These are phyloP conservation scores for Amphilophus citrinellus DNA, from an alignment of 2,113 vertebrate species.

Conservation along the genomic window DNA sequence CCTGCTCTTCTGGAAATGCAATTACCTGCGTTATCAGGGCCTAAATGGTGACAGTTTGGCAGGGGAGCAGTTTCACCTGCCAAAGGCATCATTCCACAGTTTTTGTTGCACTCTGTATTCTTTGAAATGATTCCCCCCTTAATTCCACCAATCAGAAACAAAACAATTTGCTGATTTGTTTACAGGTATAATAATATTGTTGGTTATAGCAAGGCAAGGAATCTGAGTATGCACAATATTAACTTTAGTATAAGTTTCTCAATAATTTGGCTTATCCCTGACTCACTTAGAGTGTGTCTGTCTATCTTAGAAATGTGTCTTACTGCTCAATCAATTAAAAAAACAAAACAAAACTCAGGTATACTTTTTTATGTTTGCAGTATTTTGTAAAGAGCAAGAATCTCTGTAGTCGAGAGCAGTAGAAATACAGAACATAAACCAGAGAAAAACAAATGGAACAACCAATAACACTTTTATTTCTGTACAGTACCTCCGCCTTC, in stretches of 20 bases:
- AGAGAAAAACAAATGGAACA: constrained; percentile 15
- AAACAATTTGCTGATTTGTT: constrained; percentile 55
- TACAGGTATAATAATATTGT: constrained; percentile 27
- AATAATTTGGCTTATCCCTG: not conserved
- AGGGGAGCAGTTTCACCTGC: constrained; percentile 77
- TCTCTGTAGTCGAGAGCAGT: not conserved
- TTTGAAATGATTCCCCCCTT: constrained; percentile 48
- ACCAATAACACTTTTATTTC: constrained; percentile 36
- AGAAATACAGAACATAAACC: constrained; percentile 8
- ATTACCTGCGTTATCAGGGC: constrained; percentile 90
- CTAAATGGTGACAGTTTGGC: constrained; percentile 84
- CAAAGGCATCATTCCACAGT: constrained; percentile 71
- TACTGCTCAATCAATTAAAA: not conserved
- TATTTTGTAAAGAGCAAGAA: not conserved
- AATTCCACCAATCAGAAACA: constrained; percentile 54
- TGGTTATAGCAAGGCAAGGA: not conserved
- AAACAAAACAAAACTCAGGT: too few species aligned
- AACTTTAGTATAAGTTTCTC: not conserved
- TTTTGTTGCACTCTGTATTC: constrained; percentile 64
- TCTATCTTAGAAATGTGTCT: not conserved
- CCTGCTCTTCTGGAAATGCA: constrained; percentile 90
- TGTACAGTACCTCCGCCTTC: constrained; percentile 34
- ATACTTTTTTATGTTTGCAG: not conserved
- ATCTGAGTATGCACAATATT: not conserved
- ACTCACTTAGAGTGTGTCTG: not conserved